Evolutionary conservation across 2,113 vertebrate genomes (phyloP), one percentile per base, ranked within the genome.

Genomic region (Corydoras maculifer): DNA sequence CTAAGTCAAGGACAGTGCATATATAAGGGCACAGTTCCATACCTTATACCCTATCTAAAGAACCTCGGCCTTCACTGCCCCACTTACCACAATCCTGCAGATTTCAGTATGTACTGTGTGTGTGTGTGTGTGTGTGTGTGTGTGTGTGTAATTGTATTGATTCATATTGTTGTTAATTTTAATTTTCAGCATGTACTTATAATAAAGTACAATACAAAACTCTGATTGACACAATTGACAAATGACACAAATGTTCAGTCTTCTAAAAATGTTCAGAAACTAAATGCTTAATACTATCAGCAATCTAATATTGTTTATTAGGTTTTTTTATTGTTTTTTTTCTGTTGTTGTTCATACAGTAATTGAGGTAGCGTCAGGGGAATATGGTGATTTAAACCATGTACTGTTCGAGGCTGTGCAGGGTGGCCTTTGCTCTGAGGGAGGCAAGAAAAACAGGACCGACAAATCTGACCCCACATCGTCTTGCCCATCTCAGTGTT

Each of bases 1-100:
- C 91, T 99, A 83, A 99, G 96, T 85, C 95, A 99, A 84, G 97
- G 97, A 70, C 96, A 98, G 82, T 99, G 97, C 83, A 98, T 99
- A 87, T 99, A 96, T 89, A 96, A 98, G 82, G 97, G 97, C 0
- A 80, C 93, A 0, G 94, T 97, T 59, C 92, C 94, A 77, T 92
- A 94, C 84, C 94, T 99, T 86, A 98, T 99, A 78, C 96, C 97
- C 14, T 98, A 98, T 74, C 88, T 99, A 86, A 98, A 98, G 89
- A 91, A 92, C 69, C 90, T 98, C 0, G 94, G 95, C 79, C 87
- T 99, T n/a, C 94, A 99, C 81, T 99, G 96, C 68, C 97, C 97
- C 8, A 99, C 96, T 0, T 99, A 99, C 83, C 97, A 99, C 88
- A 99, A 99, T 77, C 97, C 97, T 0, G 97, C 97, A 2, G 96